Base-by-base conservation (phyloP, 1,140 invertebrate genomes). In the Gryon sp. region DNA sequence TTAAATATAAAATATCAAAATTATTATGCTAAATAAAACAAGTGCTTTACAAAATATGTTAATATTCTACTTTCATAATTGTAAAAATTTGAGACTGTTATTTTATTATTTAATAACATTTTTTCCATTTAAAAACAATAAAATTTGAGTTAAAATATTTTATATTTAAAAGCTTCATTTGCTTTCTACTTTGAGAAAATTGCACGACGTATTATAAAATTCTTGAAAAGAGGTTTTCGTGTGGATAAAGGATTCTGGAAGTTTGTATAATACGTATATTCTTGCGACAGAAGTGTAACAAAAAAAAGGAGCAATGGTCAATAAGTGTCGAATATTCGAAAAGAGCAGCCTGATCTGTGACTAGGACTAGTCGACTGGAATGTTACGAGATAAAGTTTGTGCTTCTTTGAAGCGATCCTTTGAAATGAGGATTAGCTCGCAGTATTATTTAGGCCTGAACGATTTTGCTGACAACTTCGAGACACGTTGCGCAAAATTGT, bases 301-400 rank as follows among this genome's bases (percentile, higher is more conserved):
- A 32, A 41, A 53, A 68, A 68, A 57, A 46, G 22, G 84, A 28
- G 7, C 85, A 76, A 76, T 80, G 78, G 80, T 82, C 22, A 24
- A 34, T 32, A 24, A 43, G 34, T 57, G 22, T 46, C 46, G 12
- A 24, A 60, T 68, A 68, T 43, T 40, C 6, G 36, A 74, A 74
- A 66, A 66, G 59, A 55, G 59, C 59, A 65, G 66, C 40, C 18
- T 41, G 69, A 65, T 73, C 30, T 30, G 11, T 65, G 43, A 74
- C 60, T 74, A 14, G 45, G 45, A 14, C 52, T 53, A 57, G 70
- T 65, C 59, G 53, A 74, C 70, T 74, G 70, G 70, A 74, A 75
- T 66, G 53, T 75, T 57, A 60, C 22, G 46, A 66, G 62, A 66
- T 68, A 75, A 65, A 78, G 46, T 46, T n/a, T 53, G 40, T 52